Percentiles rank a stretch among this genome's conserved stretches.
Conservation (phyloP, 1,140 invertebrate species). For the Rhagoletis pomonella region DNA sequence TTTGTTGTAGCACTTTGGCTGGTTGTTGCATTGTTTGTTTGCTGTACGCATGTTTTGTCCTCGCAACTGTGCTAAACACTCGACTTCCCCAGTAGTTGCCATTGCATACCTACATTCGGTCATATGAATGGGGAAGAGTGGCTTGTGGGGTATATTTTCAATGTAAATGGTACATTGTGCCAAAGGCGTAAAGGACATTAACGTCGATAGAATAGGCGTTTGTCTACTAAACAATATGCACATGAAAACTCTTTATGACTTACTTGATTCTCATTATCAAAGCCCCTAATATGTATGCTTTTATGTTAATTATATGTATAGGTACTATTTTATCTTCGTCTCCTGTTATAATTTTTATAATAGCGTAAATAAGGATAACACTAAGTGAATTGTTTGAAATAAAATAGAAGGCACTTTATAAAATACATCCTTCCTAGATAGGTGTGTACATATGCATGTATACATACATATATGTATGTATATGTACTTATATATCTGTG, state of each 20-base stretch:
- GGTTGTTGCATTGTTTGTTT: slow-evolving; percentile 40
- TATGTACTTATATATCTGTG: too few relatives aligned
- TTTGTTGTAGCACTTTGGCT: slow-evolving; percentile 38
- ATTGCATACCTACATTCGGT: neutral
- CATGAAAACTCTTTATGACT: slow-evolving; percentile 33
- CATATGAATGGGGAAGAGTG: neutral
- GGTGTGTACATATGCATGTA: too few relatives aligned
- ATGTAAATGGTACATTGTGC: slow-evolving; percentile 26
- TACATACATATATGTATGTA: too few relatives aligned
- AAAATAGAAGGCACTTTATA: too few relatives aligned
- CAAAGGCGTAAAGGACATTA: slow-evolving; percentile 35
- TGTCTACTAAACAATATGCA: slow-evolving; percentile 16
- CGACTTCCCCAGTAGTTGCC: neutral
- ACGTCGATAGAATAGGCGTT: slow-evolving; percentile 13
- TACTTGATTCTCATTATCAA: slow-evolving; percentile 41
- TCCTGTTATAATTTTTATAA: neutral
- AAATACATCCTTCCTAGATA: too few relatives aligned
- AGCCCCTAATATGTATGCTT: slow-evolving; percentile 30
- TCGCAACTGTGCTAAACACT: slow-evolving; percentile 27
- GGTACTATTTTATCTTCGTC: neutral
- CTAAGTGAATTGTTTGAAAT: too few relatives aligned
- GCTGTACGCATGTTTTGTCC: slow-evolving; percentile 27
- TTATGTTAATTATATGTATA: slow-evolving; percentile 33
- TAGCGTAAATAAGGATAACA: too few relatives aligned
- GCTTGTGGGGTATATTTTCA: slow-evolving; percentile 17